Base-by-base conservation (phyloP, 1,140 invertebrate genomes). In the Platorchestia sp. region DNA sequence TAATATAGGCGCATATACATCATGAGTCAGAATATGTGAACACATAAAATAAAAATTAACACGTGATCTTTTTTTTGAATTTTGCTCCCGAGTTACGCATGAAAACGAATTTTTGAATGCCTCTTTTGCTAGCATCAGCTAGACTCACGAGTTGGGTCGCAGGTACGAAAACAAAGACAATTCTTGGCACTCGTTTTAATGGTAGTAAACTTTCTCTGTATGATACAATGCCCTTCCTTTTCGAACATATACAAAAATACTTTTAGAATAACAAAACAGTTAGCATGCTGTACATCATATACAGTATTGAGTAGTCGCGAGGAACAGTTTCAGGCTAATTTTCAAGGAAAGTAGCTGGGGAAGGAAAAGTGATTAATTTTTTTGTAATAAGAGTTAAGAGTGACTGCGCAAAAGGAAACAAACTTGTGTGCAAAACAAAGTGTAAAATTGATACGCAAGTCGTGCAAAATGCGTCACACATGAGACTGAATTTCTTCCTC, bases 241-340 rank as follows among this genome's bases (percentile, higher is more conserved):
- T 87, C 86, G 86, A 89, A 95, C 59, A 95, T 95, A 90, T 95
- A 95, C 95, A 95, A 95, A 95, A 95, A 95, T 95, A 95, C 89
- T 95, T 75, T 95, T 59, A 95, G 53, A 95, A 87, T 95, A 95
- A 90, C 87, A 95, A 95, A 90, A 95, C 86, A 90, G 87, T 95
- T 45, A 95, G 59, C 45, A 59, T 90, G 86, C 95, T 95, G 43
- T 95, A 95, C 95, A 95, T 43, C 89, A 89, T 95, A 45, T 95
- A 95, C 95, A 95, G 95, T 93, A 95, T 95, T 45, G 59, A 86
- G 41, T 86, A 47, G 22, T 45, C 36, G 45, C 45, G 87, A 95
- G 44, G 59, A 87, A 86, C 59, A 42, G 87, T 86, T 86, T 75
- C 75, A 42, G 16, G 10, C 86, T 75, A 86, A 86, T 95, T 44